Evolutionary conservation across 2,888 invertebrate species (phyloP), one percentile per base, ranked within the genome.

Genomic region (Asteroscopus sphinx): DNA sequence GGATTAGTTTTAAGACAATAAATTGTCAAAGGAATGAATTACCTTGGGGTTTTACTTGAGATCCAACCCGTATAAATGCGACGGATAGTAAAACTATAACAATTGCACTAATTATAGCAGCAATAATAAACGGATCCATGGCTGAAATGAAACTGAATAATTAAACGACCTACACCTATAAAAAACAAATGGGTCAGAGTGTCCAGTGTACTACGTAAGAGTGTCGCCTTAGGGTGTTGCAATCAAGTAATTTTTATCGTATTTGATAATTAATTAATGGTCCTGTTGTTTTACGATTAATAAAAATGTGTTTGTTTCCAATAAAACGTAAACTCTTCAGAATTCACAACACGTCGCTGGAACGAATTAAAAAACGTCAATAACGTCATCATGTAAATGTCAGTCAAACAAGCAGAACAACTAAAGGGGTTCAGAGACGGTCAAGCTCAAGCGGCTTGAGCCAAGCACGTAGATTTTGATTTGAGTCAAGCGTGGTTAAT

Each of bases 51-150:
- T 87, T 89, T 4, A 87, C 83, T 80, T 87, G 81, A 21, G 88
- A 83, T 35, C 64, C 64, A 36, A 88, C 85, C 60, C 86, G 79
- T 51, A 91, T 56, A 72, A 93, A 91, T 32, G 90, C 87, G 49
- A 91, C 55, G 30, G 88, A 86, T 17, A 93, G 74, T 37, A 89
- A 45, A 57, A 92, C 66, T 56, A 93, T 88, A 41, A 92, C 82
- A 68, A 93, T 71, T 52, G 88, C 92, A 71, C 92, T 93, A 61
- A 92, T 81, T 73, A 93, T 78, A 75, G 92, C 92, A 56, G 92
- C 91, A 65, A 93, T 87, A 57, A 93, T 89, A 69, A 91, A 92
- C 11, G 89, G 90, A 87, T 92, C 92, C 93, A 94, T 94, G 40
- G 35, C 15, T 64, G n/a, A n/a, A 48, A 21, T 40, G n/a, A 37